Evolutionary conservation across 2,113 vertebrate genomes (phyloP).

Genomic region (Struthio camelus): DNA sequence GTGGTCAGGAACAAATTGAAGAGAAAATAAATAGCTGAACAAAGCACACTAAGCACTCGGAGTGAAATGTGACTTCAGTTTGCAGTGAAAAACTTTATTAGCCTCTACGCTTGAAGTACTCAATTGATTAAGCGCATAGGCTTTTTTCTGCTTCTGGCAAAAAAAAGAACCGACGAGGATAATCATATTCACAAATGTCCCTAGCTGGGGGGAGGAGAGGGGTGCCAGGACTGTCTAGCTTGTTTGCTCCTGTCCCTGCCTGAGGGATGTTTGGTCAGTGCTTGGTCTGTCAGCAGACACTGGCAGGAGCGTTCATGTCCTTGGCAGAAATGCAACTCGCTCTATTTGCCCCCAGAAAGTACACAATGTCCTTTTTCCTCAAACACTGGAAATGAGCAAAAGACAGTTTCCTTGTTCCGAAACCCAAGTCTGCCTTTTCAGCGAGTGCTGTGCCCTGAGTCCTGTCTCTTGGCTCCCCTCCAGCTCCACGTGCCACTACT

Average conservation of each 20-base stretch:
- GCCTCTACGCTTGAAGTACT: not conserved
- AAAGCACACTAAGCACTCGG: not conserved
- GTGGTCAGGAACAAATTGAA: not conserved
- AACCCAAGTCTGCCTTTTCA: not conserved
- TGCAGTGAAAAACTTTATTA: not conserved
- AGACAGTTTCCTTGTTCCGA: not conserved
- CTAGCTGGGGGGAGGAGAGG: not conserved
- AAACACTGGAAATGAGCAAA: not conserved
- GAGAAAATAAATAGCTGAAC: conserved; percentile 51
- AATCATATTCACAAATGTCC: fast-evolving
- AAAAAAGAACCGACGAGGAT: not conserved
- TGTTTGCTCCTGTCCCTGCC: not conserved
- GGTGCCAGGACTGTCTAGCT: not conserved
- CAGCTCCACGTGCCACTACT: fast-evolving
- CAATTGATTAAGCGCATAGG: not conserved
- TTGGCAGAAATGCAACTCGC: conserved; percentile 17
- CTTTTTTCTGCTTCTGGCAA: not conserved
- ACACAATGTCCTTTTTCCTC: conserved; percentile 12
- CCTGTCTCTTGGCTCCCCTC: not conserved
- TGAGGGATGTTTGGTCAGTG: not conserved
- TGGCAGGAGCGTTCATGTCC: not conserved
- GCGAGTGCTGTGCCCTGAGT: fast-evolving
- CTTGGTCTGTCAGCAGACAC: not conserved
- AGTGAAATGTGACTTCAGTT: not conserved
- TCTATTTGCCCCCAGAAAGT: not conserved